Percentiles rank a stretch among this genome's conserved stretches.
phyloP scores from a whole-genome alignment of 2,113 vertebrate species.

The Hyperopisus bebe region DNA sequence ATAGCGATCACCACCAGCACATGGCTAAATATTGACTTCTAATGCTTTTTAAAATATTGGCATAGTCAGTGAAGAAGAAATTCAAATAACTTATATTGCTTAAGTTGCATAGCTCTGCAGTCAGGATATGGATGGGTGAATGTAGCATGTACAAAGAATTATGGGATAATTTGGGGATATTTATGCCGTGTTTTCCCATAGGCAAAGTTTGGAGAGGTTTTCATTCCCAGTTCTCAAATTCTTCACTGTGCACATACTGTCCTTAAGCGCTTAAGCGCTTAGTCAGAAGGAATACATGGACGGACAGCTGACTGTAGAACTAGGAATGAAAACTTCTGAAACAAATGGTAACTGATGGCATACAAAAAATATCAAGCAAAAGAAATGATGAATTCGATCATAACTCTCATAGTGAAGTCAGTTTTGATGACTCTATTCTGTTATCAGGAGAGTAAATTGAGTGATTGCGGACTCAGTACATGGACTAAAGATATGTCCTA shows the following conservation, averaged over 20 bases:
- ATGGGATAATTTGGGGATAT: neutral
- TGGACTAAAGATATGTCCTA: neutral
- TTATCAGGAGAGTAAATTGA: no score
- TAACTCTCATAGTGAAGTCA: neutral
- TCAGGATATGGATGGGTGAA: neutral
- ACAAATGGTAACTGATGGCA: neutral
- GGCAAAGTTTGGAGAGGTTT: neutral
- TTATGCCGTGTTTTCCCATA: neutral
- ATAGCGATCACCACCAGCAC: neutral
- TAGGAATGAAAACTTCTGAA: neutral
- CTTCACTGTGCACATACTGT: neutral
- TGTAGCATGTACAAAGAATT: neutral
- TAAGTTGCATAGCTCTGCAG: neutral
- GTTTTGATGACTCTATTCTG: neutral
- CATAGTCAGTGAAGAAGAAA: neutral
- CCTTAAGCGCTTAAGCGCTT: neutral
- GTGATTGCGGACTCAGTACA: neutral
- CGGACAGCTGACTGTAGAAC: neutral
- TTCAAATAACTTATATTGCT: constrained; percentile 13
- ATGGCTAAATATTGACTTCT: constrained; percentile 19
- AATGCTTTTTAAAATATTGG: constrained; percentile 7
- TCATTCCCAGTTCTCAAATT: neutral
- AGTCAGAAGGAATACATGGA: neutral
- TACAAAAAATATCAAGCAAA: neutral
- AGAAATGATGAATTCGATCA: neutral